These are phyloP conservation scores for Psittacula derbiana DNA, from an alignment of 2,797 vertebrate genomes.

Conservation along the genomic window DNA sequence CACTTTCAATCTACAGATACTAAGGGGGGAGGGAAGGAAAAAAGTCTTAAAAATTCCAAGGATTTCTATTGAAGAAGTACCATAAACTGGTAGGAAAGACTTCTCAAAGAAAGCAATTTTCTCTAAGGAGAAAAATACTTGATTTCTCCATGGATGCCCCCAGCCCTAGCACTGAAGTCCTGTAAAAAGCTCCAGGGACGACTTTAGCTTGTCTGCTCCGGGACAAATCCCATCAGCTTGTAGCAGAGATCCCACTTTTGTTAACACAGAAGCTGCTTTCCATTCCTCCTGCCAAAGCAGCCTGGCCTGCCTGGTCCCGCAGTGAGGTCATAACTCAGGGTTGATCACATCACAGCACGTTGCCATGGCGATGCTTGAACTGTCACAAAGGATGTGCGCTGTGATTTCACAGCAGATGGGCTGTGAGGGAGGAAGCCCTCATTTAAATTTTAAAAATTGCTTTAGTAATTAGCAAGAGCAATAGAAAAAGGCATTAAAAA, in stretches of 20 bases:
- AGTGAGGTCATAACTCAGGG: slow-evolving; percentile 68
- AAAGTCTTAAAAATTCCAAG: background rate
- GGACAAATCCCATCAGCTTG: background rate
- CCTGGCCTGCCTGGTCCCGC: background rate
- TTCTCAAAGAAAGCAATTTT: background rate
- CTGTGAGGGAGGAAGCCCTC: slow-evolving; percentile 70
- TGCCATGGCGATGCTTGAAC: slow-evolving; percentile 56
- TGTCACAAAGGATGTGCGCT: slow-evolving; percentile 61
- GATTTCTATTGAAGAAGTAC: background rate
- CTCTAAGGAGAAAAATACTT: background rate
- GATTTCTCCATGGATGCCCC: background rate
- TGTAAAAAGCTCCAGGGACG: background rate
- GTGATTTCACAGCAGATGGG: slow-evolving; percentile 71
- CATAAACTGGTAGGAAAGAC: background rate
- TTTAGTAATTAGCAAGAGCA: slow-evolving; percentile 67
- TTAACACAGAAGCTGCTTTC: slow-evolving; percentile 8
- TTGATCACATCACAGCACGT: slow-evolving; percentile 64
- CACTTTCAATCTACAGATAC: background rate
- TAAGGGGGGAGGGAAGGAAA: rapidly evolving
- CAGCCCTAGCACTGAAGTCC: background rate
- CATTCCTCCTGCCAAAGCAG: slow-evolving; percentile 31
- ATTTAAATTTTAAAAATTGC: slow-evolving; percentile 69
- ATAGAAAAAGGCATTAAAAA: slow-evolving; percentile 38
- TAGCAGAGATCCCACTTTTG: background rate
- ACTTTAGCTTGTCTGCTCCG: background rate